A percentile compares a stretch with the other conserved stretches of the same genome.
Evolutionary conservation across 1,140 invertebrate species (phyloP).

Genomic region (Mactra quadrangularis): DNA sequence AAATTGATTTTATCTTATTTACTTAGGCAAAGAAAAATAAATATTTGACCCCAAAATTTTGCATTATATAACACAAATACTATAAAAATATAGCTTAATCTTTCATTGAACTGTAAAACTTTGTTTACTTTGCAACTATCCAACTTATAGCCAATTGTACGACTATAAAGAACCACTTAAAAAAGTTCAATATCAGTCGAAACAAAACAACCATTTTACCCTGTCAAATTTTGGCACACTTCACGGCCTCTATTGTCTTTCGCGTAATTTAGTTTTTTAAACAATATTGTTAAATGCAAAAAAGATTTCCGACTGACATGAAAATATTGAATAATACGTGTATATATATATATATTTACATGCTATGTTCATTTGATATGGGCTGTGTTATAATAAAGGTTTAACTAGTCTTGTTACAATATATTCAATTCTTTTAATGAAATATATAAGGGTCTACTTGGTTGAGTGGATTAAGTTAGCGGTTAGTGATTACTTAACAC

Average conservation of each 20-base stretch:
- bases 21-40: not conserved
- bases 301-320: not conserved
- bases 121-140: conserved; percentile 31
- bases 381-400: too few relatives aligned
- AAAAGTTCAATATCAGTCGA: conserved; percentile 9
- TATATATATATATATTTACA: not conserved
- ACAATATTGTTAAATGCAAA: too few relatives aligned
- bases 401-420: too few relatives aligned
- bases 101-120: conserved; percentile 36
- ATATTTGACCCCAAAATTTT: conserved; percentile 34
- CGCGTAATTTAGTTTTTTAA: too few relatives aligned
- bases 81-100: conserved; percentile 38
- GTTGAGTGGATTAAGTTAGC: too few relatives aligned
- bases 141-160: conserved; percentile 20
- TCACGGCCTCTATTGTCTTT: conserved; percentile 26
- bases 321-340: not conserved
- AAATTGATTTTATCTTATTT: not conserved
- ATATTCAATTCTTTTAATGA: too few relatives aligned
- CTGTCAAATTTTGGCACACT: conserved; percentile 21
- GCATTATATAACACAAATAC: conserved; percentile 13
- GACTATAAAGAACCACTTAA: conserved; percentile 23
- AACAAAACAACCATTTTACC: conserved; percentile 35
- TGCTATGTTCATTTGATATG: not conserved
- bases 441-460: too few relatives aligned
- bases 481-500: too few relatives aligned